Evolutionary conservation across 2,113 vertebrate genomes (phyloP), one percentile per base, ranked within the genome.

Genomic region (Euleptes europaea): DNA sequence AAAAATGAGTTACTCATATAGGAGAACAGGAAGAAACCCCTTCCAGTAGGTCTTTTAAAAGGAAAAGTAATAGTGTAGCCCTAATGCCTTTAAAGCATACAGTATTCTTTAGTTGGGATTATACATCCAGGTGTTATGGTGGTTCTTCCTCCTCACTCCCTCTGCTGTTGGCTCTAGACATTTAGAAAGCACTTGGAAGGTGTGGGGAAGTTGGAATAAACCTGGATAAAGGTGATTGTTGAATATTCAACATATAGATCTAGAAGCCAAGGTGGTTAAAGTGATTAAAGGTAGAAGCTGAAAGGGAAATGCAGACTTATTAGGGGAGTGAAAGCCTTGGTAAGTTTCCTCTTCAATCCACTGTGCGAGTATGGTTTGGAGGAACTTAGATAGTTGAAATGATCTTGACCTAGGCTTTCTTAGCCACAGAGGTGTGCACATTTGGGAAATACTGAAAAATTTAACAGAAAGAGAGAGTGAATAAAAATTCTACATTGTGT

Each of bases 131-230:
- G 21, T 31, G 15, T 35, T 75, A 49, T 10, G 9, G 6, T 28
- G 26, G 9, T 76, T 73, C 49, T 19, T 11, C 31, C 31, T 0
- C 57, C 3, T 14, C 0, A 3, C 5, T 17, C 19, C 26, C 23
- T 14, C 21, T 60, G 21, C 54, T 35, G n/a, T n/a, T n/a, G n/a
- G 35, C 12, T 7, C 21, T 1, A 40, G 83, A 82, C 67, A 71
- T 69, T 0, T 17, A 84, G 35, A 74, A 86, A 89, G 10, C 35
- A 12, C 57, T 82, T 2, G 26, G 90, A 85, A 86, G 74, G 82
- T 79, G 82, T 91, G 49, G 80, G 33, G 0, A 1, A 84, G 75
- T 76, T 78, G 6, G 74, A 88, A 90, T 91, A 49, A 19, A 71
- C 9, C 69, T 75, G 72, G 14, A n/a, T 75, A 7, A 51, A 54